phyloP scores from a whole-genome alignment of 2,113 vertebrate species.

The Perca flavescens region DNA sequence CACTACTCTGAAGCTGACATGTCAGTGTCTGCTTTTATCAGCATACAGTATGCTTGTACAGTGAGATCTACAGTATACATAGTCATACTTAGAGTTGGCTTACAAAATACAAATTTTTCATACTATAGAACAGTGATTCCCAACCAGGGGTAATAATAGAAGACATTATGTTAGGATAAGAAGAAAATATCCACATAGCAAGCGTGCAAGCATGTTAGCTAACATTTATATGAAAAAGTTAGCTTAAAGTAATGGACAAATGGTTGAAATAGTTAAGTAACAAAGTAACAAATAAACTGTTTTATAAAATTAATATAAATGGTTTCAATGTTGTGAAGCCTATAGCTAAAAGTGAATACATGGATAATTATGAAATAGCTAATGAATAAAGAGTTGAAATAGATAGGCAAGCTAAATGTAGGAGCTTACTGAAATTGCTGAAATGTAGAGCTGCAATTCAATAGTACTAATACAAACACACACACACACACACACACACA shows the following conservation, averaged over 20 bases:
- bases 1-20: slow-evolving; percentile 30
- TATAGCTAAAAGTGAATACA: background rate
- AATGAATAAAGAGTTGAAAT: background rate
- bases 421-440: background rate
- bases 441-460: background rate
- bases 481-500: no score
- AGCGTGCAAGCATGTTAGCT: background rate
- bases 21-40: slow-evolving; percentile 53
- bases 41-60: background rate
- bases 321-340: background rate
- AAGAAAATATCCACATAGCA: background rate
- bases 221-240: background rate
- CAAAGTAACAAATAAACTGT: no score
- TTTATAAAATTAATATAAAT: background rate
- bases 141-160: background rate
- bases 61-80: background rate
- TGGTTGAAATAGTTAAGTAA: background rate
- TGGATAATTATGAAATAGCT: background rate
- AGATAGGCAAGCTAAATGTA: background rate
- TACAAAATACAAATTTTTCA: background rate
- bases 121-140: background rate
- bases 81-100: background rate
- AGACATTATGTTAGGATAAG: background rate
- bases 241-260: background rate
- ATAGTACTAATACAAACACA: background rate